Base-by-base conservation (phyloP, 2,797 vertebrate species). In the Muraenolepis orangiensis region DNA sequence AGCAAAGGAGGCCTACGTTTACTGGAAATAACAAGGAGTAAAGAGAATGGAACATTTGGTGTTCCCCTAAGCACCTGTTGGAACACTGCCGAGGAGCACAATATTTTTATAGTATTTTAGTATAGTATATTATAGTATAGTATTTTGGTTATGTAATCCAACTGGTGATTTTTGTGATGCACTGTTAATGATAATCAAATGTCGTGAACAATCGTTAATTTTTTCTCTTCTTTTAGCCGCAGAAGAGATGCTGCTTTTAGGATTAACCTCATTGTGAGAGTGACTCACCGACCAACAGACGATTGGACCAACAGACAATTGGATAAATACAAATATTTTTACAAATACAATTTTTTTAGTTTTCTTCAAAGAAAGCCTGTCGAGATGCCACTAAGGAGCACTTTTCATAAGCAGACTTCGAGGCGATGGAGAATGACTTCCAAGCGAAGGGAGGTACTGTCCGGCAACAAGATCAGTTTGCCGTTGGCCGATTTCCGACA, bases 391-490 rank as follows among this genome's bases (percentile, higher is more conserved):
- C 84, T 94, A 0, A 87, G 84, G 85, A 77, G 90, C 20, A 83
- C 89, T 0, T 11, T 91, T 78, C 90, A 70, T 77, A 95, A 82
- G 79, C 83, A 82, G 69, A 78, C 86, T n/a, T 91, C 87, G 7
- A 76, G 77, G 6, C 93, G 61, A 4, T 93, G 91, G 91, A 85
- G 89, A 76, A 93, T 91, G 80, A 89, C 81, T 66, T 85, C 92
- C 67, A 95, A 91, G 82, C 91, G 91, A 46, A 89, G 90, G 74
- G 92, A 93, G 29, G 81, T 91, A 28, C 71, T 93, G 70, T 93
- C 94, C 0, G 88, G 93, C 74, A 93, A 94, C 79, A 95, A 94
- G 94, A 95, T 96, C 73, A 96, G 95, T 85, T 91, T 94, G 38
- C 94, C 95, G 1, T 86, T 96, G 76, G 94, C 90, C 2, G 94